Evolutionary conservation across 2,113 vertebrate genomes (phyloP).

Genomic region (Anoplopoma fimbria): DNA sequence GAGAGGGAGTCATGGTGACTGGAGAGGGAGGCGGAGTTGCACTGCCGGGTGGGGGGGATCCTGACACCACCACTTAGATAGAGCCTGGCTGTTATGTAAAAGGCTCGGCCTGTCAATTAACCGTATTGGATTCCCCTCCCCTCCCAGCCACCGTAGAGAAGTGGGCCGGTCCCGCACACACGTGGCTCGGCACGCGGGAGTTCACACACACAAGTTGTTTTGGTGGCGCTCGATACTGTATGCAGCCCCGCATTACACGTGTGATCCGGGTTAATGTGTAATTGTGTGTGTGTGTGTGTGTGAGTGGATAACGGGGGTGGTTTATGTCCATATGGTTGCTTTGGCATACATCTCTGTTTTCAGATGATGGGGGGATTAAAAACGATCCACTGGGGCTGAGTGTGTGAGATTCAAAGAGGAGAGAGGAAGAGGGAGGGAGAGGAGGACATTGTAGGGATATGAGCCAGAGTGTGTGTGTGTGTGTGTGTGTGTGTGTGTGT

Average conservation of each 20-base stretch:
- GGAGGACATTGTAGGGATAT: constrained; percentile 16
- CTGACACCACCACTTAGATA: constrained; percentile 68
- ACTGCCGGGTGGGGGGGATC: constrained; percentile 25
- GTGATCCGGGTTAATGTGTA: constrained; percentile 52
- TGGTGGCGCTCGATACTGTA: constrained; percentile 48
- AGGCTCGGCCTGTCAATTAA: constrained; percentile 74
- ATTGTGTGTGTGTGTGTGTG: background rate
- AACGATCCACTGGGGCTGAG: constrained; percentile 64
- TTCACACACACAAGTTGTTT: constrained; percentile 57
- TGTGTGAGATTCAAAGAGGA: constrained; percentile 54
- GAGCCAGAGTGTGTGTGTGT: constrained; percentile 48
- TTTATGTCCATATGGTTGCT: constrained; percentile 73
- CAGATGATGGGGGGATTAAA: constrained; percentile 79
- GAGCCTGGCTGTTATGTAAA: constrained; percentile 78
- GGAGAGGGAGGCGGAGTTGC: constrained; percentile 23
- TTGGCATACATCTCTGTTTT: constrained; percentile 67
- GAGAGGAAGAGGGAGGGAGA: constrained; percentile 40
- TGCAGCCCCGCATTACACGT: constrained; percentile 47
- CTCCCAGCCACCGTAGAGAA: constrained; percentile 32
- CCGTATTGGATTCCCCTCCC: constrained; percentile 75
- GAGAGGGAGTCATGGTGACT: constrained; percentile 18
- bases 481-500: constrained; percentile 18
- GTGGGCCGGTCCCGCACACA: constrained; percentile 47
- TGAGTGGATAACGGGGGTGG: constrained; percentile 45
- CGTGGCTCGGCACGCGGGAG: constrained; percentile 68